These are phyloP conservation scores for Phrynocephalus forsythii DNA, from an alignment of 2,797 vertebrate species.

Conservation along the genomic window DNA sequence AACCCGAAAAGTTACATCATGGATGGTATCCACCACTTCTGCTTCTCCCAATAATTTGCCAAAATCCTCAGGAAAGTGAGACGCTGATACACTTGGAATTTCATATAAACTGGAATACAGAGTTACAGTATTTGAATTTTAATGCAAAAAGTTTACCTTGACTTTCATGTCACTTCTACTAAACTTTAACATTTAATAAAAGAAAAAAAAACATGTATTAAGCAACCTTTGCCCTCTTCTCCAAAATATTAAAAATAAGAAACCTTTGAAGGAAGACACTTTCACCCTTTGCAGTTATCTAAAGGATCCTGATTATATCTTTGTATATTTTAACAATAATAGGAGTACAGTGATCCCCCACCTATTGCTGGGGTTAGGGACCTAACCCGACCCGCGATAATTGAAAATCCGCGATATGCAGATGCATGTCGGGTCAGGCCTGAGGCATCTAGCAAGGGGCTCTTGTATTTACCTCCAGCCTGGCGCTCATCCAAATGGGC, in stretches of 20 bases:
- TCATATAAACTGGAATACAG: slow-evolving; percentile 89
- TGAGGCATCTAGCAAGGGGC: too few relatives aligned
- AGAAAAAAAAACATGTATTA: neutral
- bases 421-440: too few relatives aligned
- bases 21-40: slow-evolving; percentile 93
- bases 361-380: too few relatives aligned
- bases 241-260: slow-evolving; percentile 2
- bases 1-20: slow-evolving; percentile 93
- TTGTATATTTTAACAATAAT: neutral
- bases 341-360: neutral
- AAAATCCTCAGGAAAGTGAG: slow-evolving; percentile 89
- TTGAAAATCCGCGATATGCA: too few relatives aligned
- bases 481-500: too few relatives aligned
- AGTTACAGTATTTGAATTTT: neutral
- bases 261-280: neutral
- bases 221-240: neutral
- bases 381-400: too few relatives aligned
- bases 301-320: neutral
- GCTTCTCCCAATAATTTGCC: slow-evolving; percentile 87
- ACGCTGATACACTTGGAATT: slow-evolving; percentile 89
- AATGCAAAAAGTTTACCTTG: neutral
- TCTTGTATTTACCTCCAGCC: too few relatives aligned
- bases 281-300: too few relatives aligned
- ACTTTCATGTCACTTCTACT: neutral
- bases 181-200: neutral